Evolutionary conservation across 2,797 vertebrate genomes (phyloP).

Genomic region (Galaxias olidus): DNA sequence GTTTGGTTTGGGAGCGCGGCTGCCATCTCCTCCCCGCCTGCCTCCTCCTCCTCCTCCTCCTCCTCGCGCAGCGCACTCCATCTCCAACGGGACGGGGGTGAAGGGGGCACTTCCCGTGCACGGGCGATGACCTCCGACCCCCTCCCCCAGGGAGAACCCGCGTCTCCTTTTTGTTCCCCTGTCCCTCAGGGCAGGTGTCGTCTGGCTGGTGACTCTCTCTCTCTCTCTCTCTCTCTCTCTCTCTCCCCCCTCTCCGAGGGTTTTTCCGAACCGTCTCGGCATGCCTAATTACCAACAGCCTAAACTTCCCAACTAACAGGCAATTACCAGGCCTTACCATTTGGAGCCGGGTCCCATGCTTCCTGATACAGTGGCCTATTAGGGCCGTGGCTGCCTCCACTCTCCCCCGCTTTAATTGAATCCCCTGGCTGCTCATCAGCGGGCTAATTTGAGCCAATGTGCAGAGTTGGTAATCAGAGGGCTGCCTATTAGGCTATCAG

Average conservation of each 20-base stretch:
- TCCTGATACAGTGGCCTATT: slow-evolving; percentile 74
- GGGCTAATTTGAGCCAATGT: slow-evolving; percentile 77
- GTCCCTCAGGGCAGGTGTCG: slow-evolving; percentile 29
- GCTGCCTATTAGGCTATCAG: slow-evolving; percentile 74
- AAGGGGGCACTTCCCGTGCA: slow-evolving; percentile 54
- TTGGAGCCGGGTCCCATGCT: slow-evolving; percentile 67
- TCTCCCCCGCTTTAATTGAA: slow-evolving; percentile 77
- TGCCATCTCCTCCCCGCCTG: slow-evolving; percentile 41
- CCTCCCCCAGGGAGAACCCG: slow-evolving; percentile 41
- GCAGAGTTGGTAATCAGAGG: slow-evolving; percentile 77
- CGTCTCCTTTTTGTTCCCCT: slow-evolving; percentile 12
- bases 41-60: slow-evolving; percentile 38
- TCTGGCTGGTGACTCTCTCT: slow-evolving; percentile 62
- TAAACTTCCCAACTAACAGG: slow-evolving; percentile 77
- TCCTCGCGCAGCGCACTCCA: slow-evolving; percentile 54
- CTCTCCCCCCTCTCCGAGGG: too few species aligned
- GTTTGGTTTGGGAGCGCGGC: slow-evolving; percentile 13
- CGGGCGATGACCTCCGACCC: slow-evolving; percentile 55
- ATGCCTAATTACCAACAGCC: slow-evolving; percentile 70
- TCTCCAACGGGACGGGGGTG: slow-evolving; percentile 49
- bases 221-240: too few species aligned
- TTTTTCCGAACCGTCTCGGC: slow-evolving; percentile 44
- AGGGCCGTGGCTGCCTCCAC: slow-evolving; percentile 59
- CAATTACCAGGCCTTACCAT: slow-evolving; percentile 62
- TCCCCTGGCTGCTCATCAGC: slow-evolving; percentile 81